Percentiles rank a stretch among this genome's conserved stretches.
phyloP scores from a whole-genome alignment of 2,888 invertebrate genomes.

The Hydriomena furcata region DNA sequence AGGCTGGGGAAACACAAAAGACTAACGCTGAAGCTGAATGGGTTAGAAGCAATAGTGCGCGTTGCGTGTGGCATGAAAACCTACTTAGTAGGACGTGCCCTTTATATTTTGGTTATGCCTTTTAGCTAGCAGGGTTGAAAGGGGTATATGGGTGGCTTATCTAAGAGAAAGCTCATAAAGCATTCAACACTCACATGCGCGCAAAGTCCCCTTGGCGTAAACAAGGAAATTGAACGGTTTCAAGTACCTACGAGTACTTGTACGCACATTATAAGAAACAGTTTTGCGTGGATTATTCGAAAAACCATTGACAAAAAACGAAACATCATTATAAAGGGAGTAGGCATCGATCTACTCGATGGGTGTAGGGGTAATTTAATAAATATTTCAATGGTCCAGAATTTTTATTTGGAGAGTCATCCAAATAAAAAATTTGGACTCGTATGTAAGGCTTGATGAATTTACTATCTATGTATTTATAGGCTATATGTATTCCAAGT shows the following conservation, averaged over 20 bases:
- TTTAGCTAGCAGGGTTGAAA: conserved; percentile 22
- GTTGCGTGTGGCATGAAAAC: conserved; percentile 17
- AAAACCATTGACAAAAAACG: too few species aligned
- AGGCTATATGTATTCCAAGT: too few species aligned
- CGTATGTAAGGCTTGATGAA: too few species aligned
- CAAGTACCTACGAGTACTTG: background rate
- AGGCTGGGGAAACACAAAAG: conserved; percentile 1
- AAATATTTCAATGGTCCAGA: too few species aligned
- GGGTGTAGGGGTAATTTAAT: too few species aligned
- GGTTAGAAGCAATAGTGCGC: conserved; percentile 11
- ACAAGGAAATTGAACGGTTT: conserved; percentile 14
- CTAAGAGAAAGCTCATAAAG: conserved; percentile 24
- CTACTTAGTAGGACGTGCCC: conserved; percentile 23
- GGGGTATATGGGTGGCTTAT: conserved; percentile 16
- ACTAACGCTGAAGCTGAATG: conserved; percentile 5
- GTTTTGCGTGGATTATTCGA: background rate
- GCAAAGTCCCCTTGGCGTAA: conserved; percentile 1
- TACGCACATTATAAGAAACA: background rate
- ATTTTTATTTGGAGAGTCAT: too few species aligned
- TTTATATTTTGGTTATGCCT: conserved; percentile 23
- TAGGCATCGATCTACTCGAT: too few species aligned
- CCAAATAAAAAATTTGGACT: too few species aligned
- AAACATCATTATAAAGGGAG: too few species aligned
- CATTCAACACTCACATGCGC: conserved; percentile 16
- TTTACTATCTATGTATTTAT: too few species aligned